Percentiles rank a stretch among this genome's conserved stretches.
These are phyloP conservation scores for Xiphophorus couchianus DNA, from an alignment of 2,113 vertebrate species.

Conservation along the genomic window DNA sequence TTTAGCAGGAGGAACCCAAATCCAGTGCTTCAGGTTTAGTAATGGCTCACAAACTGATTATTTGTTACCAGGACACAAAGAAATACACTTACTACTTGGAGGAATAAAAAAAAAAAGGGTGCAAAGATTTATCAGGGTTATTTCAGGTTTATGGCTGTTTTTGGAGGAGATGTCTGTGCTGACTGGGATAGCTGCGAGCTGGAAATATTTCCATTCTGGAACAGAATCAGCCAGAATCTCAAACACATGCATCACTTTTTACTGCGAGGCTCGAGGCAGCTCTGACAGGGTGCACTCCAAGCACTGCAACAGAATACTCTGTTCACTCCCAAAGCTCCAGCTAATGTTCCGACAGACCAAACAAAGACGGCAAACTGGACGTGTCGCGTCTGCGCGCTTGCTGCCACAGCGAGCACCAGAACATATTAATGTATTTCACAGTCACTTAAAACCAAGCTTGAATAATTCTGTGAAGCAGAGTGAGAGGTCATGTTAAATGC, in stretches of 20 bases:
- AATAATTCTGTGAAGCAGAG: constrained; percentile 55
- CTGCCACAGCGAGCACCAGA: neutral
- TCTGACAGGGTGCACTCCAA: constrained; percentile 22
- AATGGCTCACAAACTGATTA: constrained; percentile 27
- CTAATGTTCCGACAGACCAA: constrained; percentile 43
- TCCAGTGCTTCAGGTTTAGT: constrained; percentile 7
- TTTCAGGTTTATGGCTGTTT: constrained; percentile 8
- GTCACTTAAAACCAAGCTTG: constrained; percentile 43
- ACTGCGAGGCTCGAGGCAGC: neutral
- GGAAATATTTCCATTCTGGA: constrained; percentile 4
- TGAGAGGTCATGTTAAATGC: constrained; percentile 64
- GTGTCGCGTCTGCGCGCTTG: constrained; percentile 10
- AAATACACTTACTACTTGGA: neutral
- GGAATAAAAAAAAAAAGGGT: neutral
- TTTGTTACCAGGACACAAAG: constrained; percentile 29
- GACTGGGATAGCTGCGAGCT: constrained; percentile 4
- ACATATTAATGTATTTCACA: constrained; percentile 58
- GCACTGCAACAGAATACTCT: constrained; percentile 27
- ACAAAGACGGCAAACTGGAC: constrained; percentile 39
- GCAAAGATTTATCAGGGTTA: constrained; percentile 17
- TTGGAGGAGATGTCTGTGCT: constrained; percentile 10
- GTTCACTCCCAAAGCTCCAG: constrained; percentile 33
- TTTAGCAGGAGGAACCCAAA: constrained; percentile 4
- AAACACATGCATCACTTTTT: constrained; percentile 29
- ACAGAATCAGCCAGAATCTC: constrained; percentile 20